Evolutionary conservation across 2,888 invertebrate species (phyloP), one percentile per base, ranked within the genome.

Genomic region (Habrosyne pyritoides): DNA sequence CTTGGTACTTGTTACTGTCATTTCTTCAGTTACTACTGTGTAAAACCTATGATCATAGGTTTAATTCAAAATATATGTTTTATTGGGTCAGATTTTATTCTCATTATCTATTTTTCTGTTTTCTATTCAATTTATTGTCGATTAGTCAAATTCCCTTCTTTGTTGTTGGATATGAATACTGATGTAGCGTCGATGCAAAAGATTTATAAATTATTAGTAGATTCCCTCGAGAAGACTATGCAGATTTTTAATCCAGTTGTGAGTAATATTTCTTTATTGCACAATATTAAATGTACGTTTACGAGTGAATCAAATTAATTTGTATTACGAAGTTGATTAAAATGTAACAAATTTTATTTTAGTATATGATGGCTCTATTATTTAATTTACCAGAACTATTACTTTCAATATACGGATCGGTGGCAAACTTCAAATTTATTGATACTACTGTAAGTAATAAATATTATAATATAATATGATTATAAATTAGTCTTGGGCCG

Each of bases 311-410:
- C n/a, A n/a, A n/a, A n/a, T n/a, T n/a, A n/a, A n/a, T n/a, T n/a
- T n/a, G n/a, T n/a, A n/a, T n/a, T n/a, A n/a, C n/a, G n/a, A n/a
- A n/a, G n/a, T n/a, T n/a, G n/a, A n/a, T n/a, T n/a, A n/a, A n/a
- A n/a, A n/a, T n/a, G n/a, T n/a, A n/a, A n/a, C n/a, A n/a, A n/a
- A n/a, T n/a, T n/a, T n/a, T n/a, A n/a, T 60, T 59, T 52, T 55
- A 64, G 63, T 61, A 57, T 36, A 12, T 61, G 8, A 53, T 61
- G 8, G 51, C 61, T 1, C 36, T 64, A 8, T 18, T 64, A 8
- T 64, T 61, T 18, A 59, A 56, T 7, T 46, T 54, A 26, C 61
- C 60, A 3, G 54, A 61, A 18, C 14, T 59, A 10, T 54, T 61
- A 52, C 30, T 56, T 7, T 57, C 56, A 1, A 28, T 64, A 1